Conservation (phyloP, 1,140 invertebrate genomes). For the Drosophila kepulauana region DNA sequence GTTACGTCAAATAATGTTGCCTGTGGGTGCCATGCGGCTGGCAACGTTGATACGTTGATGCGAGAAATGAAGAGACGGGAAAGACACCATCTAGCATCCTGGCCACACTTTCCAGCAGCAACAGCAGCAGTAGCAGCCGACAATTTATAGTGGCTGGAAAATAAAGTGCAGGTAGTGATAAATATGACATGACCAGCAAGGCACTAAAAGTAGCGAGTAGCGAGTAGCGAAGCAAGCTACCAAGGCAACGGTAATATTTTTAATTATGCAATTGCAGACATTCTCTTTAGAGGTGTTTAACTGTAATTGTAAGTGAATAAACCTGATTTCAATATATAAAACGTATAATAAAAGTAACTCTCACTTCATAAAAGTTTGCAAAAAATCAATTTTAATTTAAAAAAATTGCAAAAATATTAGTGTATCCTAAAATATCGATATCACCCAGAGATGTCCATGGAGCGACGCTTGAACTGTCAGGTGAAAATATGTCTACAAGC, state of each 20-base stretch:
- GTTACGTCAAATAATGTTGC: constrained; percentile 81
- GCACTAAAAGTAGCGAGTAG: constrained; percentile 18
- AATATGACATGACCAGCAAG: constrained; percentile 68
- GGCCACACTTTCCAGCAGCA: constrained; percentile 41
- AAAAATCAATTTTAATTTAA: too few species aligned
- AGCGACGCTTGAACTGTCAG: too few species aligned
- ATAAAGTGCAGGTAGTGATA: constrained; percentile 72
- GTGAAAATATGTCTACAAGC: too few species aligned
- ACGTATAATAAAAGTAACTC: too few species aligned
- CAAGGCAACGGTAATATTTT: constrained; percentile 46
- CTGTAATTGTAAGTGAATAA: neutral
- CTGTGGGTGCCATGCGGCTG: constrained; percentile 59
- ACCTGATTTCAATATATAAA: too few species aligned
- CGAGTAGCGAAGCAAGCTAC: constrained; percentile 9
- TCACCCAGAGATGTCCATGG: too few species aligned
- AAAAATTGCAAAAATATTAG: too few species aligned
- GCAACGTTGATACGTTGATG: constrained; percentile 34
- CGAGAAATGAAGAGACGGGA: constrained; percentile 20
- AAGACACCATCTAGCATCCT: constrained; percentile 10
- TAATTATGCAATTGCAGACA: constrained; percentile 61
- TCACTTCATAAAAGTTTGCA: too few species aligned
- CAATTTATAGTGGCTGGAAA: constrained; percentile 74
- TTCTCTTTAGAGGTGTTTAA: constrained; percentile 25
- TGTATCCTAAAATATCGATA: too few species aligned
- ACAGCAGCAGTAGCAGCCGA: constrained; percentile 50